phyloP scores from a whole-genome alignment of 2,888 invertebrate genomes.

The Arge pagana region DNA sequence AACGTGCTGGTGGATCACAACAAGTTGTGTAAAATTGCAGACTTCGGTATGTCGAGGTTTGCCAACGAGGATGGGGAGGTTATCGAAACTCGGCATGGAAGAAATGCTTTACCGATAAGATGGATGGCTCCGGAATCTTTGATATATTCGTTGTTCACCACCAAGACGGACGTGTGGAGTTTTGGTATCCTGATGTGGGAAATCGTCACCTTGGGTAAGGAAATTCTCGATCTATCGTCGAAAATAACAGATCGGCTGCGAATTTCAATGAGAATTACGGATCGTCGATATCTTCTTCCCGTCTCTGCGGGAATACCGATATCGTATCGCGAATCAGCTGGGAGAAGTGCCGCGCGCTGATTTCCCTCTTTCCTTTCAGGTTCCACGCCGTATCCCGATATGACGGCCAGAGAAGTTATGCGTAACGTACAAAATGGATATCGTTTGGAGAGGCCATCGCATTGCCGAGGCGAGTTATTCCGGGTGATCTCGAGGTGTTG shows the following conservation, averaged over 20 bases:
- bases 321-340: no score
- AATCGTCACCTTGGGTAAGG: constrained; percentile 78
- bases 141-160: constrained; percentile 77
- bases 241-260: no score
- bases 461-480: constrained; percentile 75
- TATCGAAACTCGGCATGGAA: constrained; percentile 60
- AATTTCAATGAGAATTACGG: no score
- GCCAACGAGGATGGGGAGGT: constrained; percentile 60
- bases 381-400: constrained; percentile 83
- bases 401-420: constrained; percentile 84
- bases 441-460: constrained; percentile 76
- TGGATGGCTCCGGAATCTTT: constrained; percentile 90
- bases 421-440: constrained; percentile 78
- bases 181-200: constrained; percentile 88
- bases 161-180: constrained; percentile 85
- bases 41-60: constrained; percentile 84
- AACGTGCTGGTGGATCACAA: constrained; percentile 84
- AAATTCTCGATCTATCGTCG: neutral
- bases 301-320: no score
- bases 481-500: constrained; percentile 67
- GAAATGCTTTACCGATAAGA: constrained; percentile 71
- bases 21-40: constrained; percentile 85
- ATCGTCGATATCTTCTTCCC: no score
- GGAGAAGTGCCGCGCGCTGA: no score
- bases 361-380: constrained; percentile 64